Conservation (phyloP, 2,797 vertebrate species). For the Otolemur crassicaudatus region DNA sequence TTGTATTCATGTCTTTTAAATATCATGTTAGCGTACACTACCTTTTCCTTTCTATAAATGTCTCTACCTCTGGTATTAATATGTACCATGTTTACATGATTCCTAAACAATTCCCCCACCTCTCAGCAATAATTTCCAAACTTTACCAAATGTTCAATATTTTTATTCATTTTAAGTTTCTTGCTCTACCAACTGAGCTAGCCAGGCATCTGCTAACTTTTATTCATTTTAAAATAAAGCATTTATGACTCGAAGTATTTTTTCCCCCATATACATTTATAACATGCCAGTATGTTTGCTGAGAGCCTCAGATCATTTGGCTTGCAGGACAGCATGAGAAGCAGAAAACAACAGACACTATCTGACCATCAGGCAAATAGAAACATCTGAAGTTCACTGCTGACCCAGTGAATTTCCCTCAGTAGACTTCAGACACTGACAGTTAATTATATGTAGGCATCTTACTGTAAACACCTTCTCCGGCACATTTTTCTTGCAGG, state of each 20-base stretch:
- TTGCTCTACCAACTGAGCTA: too few relatives aligned
- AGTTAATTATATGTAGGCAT: neutral
- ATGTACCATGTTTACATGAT: neutral
- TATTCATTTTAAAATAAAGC: slow-evolving; percentile 36
- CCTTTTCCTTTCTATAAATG: slow-evolving; percentile 7
- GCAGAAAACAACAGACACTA: neutral
- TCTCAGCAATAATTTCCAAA: slow-evolving; percentile 25
- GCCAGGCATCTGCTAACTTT: neutral
- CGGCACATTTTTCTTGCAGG: neutral
- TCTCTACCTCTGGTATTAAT: neutral
- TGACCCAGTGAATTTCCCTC: neutral
- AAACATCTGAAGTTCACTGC: neutral
- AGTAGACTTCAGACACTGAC: neutral
- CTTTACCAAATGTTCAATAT: neutral
- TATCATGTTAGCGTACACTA: neutral
- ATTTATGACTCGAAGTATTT: neutral
- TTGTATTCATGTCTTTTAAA: neutral
- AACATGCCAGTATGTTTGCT: neutral
- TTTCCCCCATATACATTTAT: neutral
- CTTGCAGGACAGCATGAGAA: neutral
- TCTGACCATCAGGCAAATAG: neutral
- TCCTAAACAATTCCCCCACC: neutral
- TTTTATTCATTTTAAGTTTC: neutral
- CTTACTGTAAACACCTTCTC: neutral
- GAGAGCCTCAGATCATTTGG: neutral